Evolutionary conservation across 1,140 invertebrate species (phyloP).

Genomic region (Anthonomus grandis): DNA sequence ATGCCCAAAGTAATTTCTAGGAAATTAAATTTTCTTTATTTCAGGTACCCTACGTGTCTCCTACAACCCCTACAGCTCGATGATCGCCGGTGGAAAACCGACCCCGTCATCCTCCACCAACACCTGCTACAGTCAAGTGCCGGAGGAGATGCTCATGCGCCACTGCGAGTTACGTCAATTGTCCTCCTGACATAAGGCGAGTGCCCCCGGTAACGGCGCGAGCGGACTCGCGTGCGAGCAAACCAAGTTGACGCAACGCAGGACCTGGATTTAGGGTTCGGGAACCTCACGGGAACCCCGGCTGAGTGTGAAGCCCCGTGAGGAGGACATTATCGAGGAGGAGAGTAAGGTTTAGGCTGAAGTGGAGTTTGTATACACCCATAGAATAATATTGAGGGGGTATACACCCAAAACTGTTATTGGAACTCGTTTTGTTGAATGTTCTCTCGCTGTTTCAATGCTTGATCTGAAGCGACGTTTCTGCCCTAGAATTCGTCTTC

Average conservation of each 20-base stretch:
- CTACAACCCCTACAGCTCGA: constrained; percentile 27
- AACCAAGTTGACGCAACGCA: constrained; percentile 11
- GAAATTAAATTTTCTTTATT: constrained; percentile 10
- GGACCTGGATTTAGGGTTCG: constrained; percentile 24
- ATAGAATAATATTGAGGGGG: too few relatives aligned
- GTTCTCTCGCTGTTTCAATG: too few relatives aligned
- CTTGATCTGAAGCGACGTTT: too few relatives aligned
- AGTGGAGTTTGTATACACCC: too few relatives aligned
- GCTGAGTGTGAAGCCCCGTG: constrained; percentile 16
- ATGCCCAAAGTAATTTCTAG: too few relatives aligned
- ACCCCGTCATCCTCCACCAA: constrained; percentile 34
- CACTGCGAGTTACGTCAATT: constrained; percentile 29
- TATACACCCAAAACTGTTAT: too few relatives aligned
- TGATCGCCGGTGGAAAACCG: constrained; percentile 22
- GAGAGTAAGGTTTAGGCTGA: constrained; percentile 22
- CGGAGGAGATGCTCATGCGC: constrained; percentile 27
- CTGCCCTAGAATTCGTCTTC: too few relatives aligned
- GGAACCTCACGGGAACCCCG: constrained; percentile 15
- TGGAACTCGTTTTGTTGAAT: too few relatives aligned
- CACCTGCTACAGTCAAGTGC: constrained; percentile 39
- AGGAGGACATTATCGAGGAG: constrained; percentile 20
- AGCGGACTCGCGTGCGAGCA: too few relatives aligned
- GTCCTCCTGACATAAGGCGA: constrained; percentile 31
- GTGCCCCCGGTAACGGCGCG: neutral
- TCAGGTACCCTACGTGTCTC: constrained; percentile 36